These are phyloP conservation scores for Listronotus bonariensis DNA, from an alignment of 1,140 invertebrate genomes.

Conservation along the genomic window DNA sequence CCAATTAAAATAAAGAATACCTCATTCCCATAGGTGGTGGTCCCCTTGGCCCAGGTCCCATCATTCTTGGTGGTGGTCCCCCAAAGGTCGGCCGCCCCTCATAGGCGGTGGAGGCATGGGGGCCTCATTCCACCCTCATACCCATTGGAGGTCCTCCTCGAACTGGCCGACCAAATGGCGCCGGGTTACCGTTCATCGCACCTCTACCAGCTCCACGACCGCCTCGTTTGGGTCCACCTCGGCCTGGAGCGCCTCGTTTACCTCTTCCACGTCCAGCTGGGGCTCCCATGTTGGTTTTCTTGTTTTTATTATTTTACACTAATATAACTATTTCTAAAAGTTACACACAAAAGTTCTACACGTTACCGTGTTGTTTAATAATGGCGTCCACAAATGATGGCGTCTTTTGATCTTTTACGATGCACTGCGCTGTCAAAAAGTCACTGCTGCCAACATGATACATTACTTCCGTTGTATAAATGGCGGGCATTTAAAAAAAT, in stretches of 20 bases:
- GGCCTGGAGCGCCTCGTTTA: conserved; percentile 41
- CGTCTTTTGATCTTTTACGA: too few relatives aligned
- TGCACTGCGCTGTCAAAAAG: too few relatives aligned
- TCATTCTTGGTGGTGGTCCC: conserved; percentile 39
- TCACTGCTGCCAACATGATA: too few relatives aligned
- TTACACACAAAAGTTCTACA: too few relatives aligned
- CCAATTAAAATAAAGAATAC: not conserved
- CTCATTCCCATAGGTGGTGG: conserved; percentile 41
- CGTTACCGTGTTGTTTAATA: too few relatives aligned
- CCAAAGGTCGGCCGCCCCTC: conserved; percentile 31
- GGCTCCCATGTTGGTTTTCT: conserved; percentile 18
- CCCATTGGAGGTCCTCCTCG: conserved; percentile 26
- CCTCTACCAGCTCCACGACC: conserved; percentile 33
- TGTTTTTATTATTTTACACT: too few relatives aligned
- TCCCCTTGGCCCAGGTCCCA: conserved; percentile 39
- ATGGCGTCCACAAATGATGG: too few relatives aligned
- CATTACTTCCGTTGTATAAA: too few relatives aligned
- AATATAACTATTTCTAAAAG: too few relatives aligned
- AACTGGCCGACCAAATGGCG: conserved; percentile 36
- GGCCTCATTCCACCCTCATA: conserved; percentile 35
- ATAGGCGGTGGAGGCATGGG: conserved; percentile 41
- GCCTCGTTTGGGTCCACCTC: conserved; percentile 39
- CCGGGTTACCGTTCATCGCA: conserved; percentile 36
- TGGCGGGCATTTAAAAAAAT: too few relatives aligned
- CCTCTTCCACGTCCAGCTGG: conserved; percentile 24